Evolutionary conservation across 2,888 invertebrate genomes (phyloP).

Genomic region (Patella pellucida): DNA sequence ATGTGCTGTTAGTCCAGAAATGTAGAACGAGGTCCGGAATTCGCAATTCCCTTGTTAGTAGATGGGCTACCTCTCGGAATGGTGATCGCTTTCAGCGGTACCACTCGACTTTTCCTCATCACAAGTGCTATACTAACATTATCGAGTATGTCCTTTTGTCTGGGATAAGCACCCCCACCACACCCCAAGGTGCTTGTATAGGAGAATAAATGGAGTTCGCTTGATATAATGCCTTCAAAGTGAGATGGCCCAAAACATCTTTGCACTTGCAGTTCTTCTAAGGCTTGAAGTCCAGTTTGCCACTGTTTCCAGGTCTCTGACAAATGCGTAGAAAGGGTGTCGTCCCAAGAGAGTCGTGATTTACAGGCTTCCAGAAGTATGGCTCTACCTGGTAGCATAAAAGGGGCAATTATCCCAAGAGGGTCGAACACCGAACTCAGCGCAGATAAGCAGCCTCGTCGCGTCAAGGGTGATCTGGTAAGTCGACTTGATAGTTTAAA

Average conservation of each 20-base stretch:
- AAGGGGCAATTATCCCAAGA: background rate
- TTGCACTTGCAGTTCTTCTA: background rate
- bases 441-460: background rate
- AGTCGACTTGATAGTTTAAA: background rate
- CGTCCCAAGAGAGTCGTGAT: background rate
- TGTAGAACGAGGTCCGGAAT: too few relatives aligned
- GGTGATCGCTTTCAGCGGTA: background rate
- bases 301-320: background rate
- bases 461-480: background rate
- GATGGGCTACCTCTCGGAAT: too few relatives aligned
- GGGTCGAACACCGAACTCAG: background rate
- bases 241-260: slow-evolving; percentile 6
- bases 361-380: background rate
- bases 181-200: background rate
- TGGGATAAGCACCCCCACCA: background rate
- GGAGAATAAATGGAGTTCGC: background rate
- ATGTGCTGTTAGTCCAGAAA: too few relatives aligned
- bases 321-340: background rate
- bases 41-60: too few relatives aligned
- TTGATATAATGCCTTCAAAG: background rate
- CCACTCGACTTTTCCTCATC: background rate
- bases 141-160: background rate
- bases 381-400: background rate
- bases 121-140: background rate
- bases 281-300: background rate